Evolutionary conservation across 2,888 invertebrate genomes (phyloP).

Genomic region (Drosophila cracens): DNA sequence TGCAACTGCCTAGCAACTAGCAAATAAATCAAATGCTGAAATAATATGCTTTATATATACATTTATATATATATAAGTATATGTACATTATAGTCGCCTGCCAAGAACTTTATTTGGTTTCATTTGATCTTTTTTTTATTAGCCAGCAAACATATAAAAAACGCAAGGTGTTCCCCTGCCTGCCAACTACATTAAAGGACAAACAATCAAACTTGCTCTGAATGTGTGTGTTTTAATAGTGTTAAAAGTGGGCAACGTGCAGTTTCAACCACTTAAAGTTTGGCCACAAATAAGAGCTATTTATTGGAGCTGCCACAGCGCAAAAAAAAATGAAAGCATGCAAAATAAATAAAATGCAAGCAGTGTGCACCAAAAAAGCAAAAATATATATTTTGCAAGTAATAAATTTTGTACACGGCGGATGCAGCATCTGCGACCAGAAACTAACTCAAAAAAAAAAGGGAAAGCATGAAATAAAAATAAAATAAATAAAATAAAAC

Average conservation of each 20-base stretch:
- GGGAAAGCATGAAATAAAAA: neutral
- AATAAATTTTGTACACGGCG: constrained; percentile 60
- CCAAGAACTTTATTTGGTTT: constrained; percentile 51
- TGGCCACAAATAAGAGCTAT: constrained; percentile 13
- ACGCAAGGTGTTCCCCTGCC: constrained; percentile 33
- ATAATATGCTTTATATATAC: constrained; percentile 61
- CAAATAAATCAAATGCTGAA: constrained; percentile 63
- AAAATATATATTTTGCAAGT: constrained; percentile 54
- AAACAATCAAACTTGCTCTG: constrained; percentile 6
- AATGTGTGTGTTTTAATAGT: constrained; percentile 1
- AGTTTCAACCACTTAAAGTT: constrained; percentile 2
- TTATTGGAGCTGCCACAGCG: constrained; percentile 19
- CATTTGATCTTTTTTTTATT: constrained; percentile 60
- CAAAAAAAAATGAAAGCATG: constrained; percentile 30
- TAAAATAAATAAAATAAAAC: neutral
- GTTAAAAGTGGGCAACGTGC: neutral
- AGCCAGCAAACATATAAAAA: constrained; percentile 21
- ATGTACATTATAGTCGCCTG: constrained; percentile 14
- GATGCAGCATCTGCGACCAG: constrained; percentile 35
- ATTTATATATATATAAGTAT: neutral
- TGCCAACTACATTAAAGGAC: constrained; percentile 35
- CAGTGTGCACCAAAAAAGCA: constrained; percentile 35
- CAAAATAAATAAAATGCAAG: constrained; percentile 57
- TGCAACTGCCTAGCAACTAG: constrained; percentile 40
- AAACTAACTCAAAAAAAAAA: constrained; percentile 24